These are phyloP conservation scores for Drosophila antonietae DNA, from an alignment of 2,888 invertebrate genomes.

Conservation along the genomic window DNA sequence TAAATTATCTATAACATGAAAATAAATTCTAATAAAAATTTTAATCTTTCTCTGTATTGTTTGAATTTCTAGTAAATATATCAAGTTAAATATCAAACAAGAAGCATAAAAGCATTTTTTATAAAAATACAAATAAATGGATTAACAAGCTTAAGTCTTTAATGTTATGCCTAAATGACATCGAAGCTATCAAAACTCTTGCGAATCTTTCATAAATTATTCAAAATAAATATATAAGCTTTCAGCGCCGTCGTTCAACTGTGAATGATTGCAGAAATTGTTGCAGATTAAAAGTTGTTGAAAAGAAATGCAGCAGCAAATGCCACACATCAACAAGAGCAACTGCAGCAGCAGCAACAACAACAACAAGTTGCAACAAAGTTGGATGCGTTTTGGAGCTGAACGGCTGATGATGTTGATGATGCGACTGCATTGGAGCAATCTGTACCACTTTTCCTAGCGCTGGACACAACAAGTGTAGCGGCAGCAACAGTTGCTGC, in stretches of 20 bases:
- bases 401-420: conserved; percentile 34
- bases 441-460: conserved; percentile 75
- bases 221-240: not conserved
- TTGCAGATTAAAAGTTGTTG: conserved; percentile 51
- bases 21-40: too few species aligned
- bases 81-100: too few species aligned
- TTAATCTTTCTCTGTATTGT: too few species aligned
- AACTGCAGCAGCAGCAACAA: conserved; percentile 35
- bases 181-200: rapidly evolving
- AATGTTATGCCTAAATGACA: not conserved
- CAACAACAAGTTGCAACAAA: conserved; percentile 27
- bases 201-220: not conserved
- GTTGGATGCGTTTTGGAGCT: conserved; percentile 58
- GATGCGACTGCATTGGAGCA: conserved; percentile 53
- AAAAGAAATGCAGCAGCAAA: conserved; percentile 47
- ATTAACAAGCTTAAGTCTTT: not conserved
- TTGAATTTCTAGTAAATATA: too few species aligned
- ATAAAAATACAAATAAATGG: not conserved
- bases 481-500: conserved; percentile 42
- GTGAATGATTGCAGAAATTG: conserved; percentile 55
- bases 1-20: too few species aligned
- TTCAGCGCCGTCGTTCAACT: conserved; percentile 17
- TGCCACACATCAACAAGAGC: conserved; percentile 66
- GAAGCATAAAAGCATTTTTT: too few species aligned
- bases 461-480: conserved; percentile 77